Percentiles rank a stretch among this genome's conserved stretches.
Conservation (phyloP, 1,140 invertebrate genomes). For the Sinella curviseta region DNA sequence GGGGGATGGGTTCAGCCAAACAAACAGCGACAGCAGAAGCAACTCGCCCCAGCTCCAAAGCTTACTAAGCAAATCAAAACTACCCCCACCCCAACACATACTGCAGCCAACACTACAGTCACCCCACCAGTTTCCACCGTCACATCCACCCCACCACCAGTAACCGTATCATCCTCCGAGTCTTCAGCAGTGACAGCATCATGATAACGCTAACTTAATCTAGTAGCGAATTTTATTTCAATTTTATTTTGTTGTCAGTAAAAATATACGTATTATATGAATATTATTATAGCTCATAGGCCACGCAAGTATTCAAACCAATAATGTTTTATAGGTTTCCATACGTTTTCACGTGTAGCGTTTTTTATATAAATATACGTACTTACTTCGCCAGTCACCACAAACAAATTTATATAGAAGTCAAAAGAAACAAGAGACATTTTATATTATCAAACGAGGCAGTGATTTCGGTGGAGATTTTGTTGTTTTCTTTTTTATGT, state of each 20-base stretch:
- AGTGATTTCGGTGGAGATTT: neutral
- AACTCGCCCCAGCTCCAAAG: neutral
- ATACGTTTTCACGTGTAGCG: neutral
- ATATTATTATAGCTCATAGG: neutral
- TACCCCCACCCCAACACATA: neutral
- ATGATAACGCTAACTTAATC: neutral
- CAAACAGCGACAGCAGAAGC: conserved; percentile 44
- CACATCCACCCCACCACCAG: neutral
- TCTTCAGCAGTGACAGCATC: no score
- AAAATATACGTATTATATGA: no score
- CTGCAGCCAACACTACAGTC: neutral
- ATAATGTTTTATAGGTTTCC: neutral
- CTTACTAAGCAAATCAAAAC: neutral
- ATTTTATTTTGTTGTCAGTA: neutral
- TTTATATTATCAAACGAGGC: neutral
- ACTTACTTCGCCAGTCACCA: no score
- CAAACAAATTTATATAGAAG: neutral
- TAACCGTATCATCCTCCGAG: no score
- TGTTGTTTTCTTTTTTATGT: neutral
- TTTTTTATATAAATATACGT: no score
- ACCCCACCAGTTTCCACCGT: neutral
- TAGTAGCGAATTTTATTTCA: neutral
- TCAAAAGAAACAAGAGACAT: neutral
- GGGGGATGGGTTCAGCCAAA: conserved; percentile 79
- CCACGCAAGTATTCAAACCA: neutral